phyloP scores from a whole-genome alignment of 1,140 invertebrate species.

The Drosophila saltans region DNA sequence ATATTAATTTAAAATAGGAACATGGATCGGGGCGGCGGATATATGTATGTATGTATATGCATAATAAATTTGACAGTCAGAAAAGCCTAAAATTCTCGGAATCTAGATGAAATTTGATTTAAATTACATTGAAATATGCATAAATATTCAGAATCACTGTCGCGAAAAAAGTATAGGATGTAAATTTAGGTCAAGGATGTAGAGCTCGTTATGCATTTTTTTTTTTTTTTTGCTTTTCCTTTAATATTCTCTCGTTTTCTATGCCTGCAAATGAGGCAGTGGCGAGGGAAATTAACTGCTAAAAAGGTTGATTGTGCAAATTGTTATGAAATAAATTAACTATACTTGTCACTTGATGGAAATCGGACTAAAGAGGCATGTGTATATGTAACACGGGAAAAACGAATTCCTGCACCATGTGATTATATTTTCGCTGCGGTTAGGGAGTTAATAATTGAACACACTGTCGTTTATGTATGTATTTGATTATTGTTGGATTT shows the following conservation, averaged over 20 bases:
- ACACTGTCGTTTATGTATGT: conserved; percentile 57
- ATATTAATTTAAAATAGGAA: not conserved
- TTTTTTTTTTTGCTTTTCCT: not conserved
- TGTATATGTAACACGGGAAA: not conserved
- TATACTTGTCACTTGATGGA: conserved; percentile 13
- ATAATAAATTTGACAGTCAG: not conserved
- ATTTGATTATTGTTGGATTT: conserved; percentile 54
- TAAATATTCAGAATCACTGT: conserved; percentile 39
- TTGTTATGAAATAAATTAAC: conserved; percentile 48
- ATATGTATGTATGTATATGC: not conserved
- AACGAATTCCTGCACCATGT: conserved; percentile 14
- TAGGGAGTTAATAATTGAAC: conserved; percentile 50
- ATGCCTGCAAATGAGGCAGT: conserved; percentile 23
- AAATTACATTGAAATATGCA: conserved; percentile 19
- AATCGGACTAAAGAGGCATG: conserved; percentile 24
- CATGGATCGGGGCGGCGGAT: too few relatives aligned
- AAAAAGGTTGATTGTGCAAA: conserved; percentile 23
- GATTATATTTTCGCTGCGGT: conserved; percentile 18
- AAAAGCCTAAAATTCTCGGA: not conserved
- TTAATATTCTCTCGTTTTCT: conserved; percentile 24
- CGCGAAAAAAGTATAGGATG: conserved; percentile 49
- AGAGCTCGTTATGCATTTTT: conserved; percentile 47
- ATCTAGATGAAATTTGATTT: not conserved
- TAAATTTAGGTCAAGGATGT: conserved; percentile 77
- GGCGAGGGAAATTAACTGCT: conserved; percentile 17